A percentile compares a stretch with the other conserved stretches of the same genome.
phyloP scores from a whole-genome alignment of 1,140 invertebrate species.

The Diploscapter pachys region DNA sequence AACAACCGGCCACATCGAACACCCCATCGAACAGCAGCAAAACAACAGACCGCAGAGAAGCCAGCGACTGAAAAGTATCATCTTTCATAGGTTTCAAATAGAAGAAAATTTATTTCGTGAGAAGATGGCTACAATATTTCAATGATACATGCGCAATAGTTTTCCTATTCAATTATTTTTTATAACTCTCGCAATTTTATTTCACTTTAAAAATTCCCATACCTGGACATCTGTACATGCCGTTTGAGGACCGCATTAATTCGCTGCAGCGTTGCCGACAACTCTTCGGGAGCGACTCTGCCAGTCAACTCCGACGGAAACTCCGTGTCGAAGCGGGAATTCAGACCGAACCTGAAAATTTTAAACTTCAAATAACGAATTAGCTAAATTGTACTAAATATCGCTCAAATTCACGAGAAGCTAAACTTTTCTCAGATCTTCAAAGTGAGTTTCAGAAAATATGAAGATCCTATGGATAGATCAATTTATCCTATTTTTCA shows the following conservation, averaged over 20 bases:
- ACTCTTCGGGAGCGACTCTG: conserved; percentile 55
- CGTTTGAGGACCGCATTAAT: conserved; percentile 52
- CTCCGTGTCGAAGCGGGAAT: conserved; percentile 57
- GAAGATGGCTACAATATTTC: too few species aligned
- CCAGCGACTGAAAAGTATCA: conserved; percentile 39
- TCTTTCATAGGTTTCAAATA: too few species aligned
- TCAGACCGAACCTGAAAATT: conserved; percentile 53
- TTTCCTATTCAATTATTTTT: too few species aligned
- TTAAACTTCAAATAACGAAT: conserved; percentile 6
- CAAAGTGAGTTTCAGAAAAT: too few species aligned
- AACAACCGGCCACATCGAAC: conserved; percentile 57
- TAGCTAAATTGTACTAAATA: too few species aligned
- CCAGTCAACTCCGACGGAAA: conserved; percentile 53
- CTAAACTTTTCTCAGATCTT: too few species aligned
- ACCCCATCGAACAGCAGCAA: conserved; percentile 57
- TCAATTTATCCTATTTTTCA: conserved; percentile 8
- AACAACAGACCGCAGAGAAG: conserved; percentile 55
- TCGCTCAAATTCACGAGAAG: too few species aligned
- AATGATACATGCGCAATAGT: too few species aligned
- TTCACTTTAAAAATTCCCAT: neutral
- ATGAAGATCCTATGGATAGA: too few species aligned
- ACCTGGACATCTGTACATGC: conserved; percentile 20
- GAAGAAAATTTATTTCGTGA: too few species aligned
- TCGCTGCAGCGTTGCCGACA: conserved; percentile 48
- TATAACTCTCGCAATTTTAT: too few species aligned